phyloP scores from a whole-genome alignment of 2,113 vertebrate genomes.

The Mugil cephalus region DNA sequence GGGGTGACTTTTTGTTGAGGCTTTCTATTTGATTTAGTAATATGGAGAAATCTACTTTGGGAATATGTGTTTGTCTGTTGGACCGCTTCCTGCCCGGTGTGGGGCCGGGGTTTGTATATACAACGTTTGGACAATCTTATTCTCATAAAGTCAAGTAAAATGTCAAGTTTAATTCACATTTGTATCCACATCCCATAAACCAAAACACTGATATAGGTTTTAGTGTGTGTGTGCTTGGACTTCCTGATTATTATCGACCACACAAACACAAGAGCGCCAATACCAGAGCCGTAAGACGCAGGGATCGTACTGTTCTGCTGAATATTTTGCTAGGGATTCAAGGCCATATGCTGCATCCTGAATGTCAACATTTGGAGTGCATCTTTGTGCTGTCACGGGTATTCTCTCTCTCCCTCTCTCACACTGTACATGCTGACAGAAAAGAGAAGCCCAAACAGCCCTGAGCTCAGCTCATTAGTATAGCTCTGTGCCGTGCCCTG shows the following conservation, averaged over 20 bases:
- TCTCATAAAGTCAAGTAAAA: no score
- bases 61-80: constrained; percentile 16
- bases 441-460: constrained; percentile 50
- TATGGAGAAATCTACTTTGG: constrained; percentile 3
- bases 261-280: not conserved
- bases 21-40: constrained; percentile 43
- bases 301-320: not conserved
- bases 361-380: constrained; percentile 9
- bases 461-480: constrained; percentile 64
- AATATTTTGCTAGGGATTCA: constrained; percentile 5
- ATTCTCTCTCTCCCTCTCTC: constrained; percentile 21
- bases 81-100: constrained; percentile 3
- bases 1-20: constrained; percentile 6
- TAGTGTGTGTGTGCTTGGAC: no score
- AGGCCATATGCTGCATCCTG: constrained; percentile 15
- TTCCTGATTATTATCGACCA: no score
- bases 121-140: constrained; percentile 3
- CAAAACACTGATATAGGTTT: no score
- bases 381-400: constrained; percentile 33
- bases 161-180: no score
- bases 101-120: not conserved
- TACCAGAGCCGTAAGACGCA: not conserved
- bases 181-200: no score
- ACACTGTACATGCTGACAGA: constrained; percentile 37
- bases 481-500: constrained; percentile 24